Evolutionary conservation across 2,888 invertebrate genomes (phyloP).

Genomic region (Stomorhina lunata): DNA sequence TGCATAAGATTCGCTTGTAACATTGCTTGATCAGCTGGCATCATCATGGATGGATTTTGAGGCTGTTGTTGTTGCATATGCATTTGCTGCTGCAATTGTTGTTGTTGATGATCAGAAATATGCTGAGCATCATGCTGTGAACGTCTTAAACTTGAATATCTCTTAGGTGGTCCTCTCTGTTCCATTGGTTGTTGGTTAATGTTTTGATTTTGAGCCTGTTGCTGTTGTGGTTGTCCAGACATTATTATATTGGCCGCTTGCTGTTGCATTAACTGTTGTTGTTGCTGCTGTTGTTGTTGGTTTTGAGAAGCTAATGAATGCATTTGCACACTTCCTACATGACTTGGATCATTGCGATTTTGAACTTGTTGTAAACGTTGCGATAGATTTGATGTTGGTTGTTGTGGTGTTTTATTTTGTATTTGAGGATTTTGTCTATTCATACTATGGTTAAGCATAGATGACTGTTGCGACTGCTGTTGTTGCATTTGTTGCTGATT

Average conservation of each 20-base stretch:
- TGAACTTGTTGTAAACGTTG: conserved; percentile 78
- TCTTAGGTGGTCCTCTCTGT: conserved; percentile 82
- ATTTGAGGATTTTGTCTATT: conserved; percentile 50
- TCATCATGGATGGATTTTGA: conserved; percentile 56
- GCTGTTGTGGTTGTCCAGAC: conserved; percentile 66
- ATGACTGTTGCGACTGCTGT: conserved; percentile 37
- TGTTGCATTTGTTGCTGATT: conserved; percentile 46
- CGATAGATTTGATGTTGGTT: conserved; percentile 72
- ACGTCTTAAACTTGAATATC: conserved; percentile 84
- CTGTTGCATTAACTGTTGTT: conserved; percentile 69
- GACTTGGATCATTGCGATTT: conserved; percentile 78
- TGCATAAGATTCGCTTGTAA: conserved; percentile 69
- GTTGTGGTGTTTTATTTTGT: conserved; percentile 44
- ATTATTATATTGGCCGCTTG: conserved; percentile 68
- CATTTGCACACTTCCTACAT: conserved; percentile 79
- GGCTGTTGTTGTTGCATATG: conserved; percentile 63
- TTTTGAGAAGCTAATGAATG: conserved; percentile 77
- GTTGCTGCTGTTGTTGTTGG: conserved; percentile 70
- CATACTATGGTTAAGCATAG: conserved; percentile 47
- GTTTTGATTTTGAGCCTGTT: conserved; percentile 66
- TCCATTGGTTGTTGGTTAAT: conserved; percentile 76
- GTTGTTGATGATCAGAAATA: conserved; percentile 70
- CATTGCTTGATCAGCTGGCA: conserved; percentile 70
- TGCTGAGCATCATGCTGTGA: conserved; percentile 76
- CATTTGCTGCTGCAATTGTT: conserved; percentile 72